Percentiles rank a stretch among this genome's conserved stretches.
phyloP scores from a whole-genome alignment of 2,797 vertebrate species.

The Karalla daura region DNA sequence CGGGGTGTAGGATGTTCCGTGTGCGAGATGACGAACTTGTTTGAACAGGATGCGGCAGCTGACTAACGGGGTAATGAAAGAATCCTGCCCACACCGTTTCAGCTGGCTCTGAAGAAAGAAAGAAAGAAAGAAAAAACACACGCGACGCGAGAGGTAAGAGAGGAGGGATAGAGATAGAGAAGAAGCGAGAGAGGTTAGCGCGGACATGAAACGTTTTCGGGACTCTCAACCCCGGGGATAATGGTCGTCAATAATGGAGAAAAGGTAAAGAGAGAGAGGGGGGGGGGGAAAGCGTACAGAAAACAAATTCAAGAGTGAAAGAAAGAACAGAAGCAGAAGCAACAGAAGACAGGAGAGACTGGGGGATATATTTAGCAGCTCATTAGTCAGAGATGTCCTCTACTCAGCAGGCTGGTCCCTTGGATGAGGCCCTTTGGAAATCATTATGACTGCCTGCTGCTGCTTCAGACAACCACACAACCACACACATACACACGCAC shows the following conservation, averaged over 20 bases:
- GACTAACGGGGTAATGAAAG: conserved; percentile 58
- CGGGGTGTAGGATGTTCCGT: conserved; percentile 56
- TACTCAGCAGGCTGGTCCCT: conserved; percentile 76
- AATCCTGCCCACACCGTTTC: conserved; percentile 52
- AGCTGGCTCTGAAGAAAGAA: conserved; percentile 41
- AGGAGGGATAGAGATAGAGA: neutral
- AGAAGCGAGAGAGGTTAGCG: neutral
- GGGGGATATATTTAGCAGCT: conserved; percentile 82
- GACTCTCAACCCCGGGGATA: no score
- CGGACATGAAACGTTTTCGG: neutral
- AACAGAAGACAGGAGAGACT: conserved; percentile 69
- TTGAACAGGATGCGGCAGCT: conserved; percentile 69
- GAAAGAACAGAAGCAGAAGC: conserved; percentile 41
- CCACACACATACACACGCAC: no score
- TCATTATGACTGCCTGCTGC: conserved; percentile 79
- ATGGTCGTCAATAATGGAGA: neutral
- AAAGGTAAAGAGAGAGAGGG: conserved; percentile 5
- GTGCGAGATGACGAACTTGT: conserved; percentile 57
- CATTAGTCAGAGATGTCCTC: conserved; percentile 81
- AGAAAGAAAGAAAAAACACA: no score
- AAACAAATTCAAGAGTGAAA: conserved; percentile 17
- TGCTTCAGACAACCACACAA: conserved; percentile 72
- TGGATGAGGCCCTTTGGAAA: conserved; percentile 78
- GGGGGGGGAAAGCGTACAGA: neutral
- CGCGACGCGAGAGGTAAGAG: conserved; percentile 33